phyloP scores from a whole-genome alignment of 37 sponge, comb jelly and placozoan genomes.

The Eunapius fragilis region DNA sequence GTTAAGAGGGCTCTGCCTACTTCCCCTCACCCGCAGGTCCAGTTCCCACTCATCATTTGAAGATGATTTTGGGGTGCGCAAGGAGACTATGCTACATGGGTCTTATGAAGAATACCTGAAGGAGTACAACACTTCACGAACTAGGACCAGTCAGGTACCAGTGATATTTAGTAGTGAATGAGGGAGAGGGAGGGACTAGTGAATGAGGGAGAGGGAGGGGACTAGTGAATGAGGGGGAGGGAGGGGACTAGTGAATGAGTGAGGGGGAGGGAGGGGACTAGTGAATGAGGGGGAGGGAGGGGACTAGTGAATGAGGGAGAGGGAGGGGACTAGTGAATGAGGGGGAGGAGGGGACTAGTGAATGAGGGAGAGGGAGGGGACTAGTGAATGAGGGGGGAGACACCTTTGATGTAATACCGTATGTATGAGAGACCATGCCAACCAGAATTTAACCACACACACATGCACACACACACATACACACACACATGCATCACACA shows the following conservation, averaged over 20 bases:
- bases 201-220: constrained; percentile 13
- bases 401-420: no score
- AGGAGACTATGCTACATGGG: constrained; percentile 75
- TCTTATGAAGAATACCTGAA: constrained; percentile 83
- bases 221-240: not conserved
- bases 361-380: no score
- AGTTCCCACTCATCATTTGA: constrained; percentile 42
- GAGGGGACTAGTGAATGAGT: not conserved
- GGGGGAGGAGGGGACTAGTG: no score
- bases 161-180: no score
- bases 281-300: not conserved
- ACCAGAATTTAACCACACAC: no score
- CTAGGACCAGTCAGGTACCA: constrained; percentile 10
- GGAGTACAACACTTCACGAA: constrained; percentile 59
- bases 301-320: not conserved
- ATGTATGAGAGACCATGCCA: no score
- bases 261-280: not conserved
- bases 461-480: not conserved
- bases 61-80: constrained; percentile 70
- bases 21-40: not conserved
- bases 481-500: constrained; percentile 14
- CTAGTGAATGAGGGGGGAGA: no score
- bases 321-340: not conserved
- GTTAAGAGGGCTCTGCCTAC: no score
- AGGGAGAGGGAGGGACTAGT: not conserved